A percentile compares a stretch with the other conserved stretches of the same genome.
phyloP scores from a whole-genome alignment of 2,888 invertebrate species.

The Ectobius pallidus region DNA sequence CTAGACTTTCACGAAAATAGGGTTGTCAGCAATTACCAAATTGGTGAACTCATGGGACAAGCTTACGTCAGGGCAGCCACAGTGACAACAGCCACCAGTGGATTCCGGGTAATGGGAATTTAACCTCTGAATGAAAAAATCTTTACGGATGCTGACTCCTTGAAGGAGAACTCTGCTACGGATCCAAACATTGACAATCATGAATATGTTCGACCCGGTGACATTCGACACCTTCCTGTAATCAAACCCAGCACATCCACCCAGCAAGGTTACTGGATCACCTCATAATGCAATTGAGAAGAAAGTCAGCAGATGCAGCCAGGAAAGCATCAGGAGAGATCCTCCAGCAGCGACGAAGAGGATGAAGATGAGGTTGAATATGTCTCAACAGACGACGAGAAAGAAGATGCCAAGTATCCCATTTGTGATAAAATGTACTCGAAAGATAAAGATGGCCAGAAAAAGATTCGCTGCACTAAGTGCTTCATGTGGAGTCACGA shows the following conservation, averaged over 20 bases:
- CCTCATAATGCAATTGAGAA: background rate
- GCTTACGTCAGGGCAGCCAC: background rate
- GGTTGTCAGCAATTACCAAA: background rate
- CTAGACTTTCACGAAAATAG: background rate
- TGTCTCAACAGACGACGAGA: constrained; percentile 1
- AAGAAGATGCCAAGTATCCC: background rate
- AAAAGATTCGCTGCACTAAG: background rate
- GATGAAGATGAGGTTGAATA: background rate
- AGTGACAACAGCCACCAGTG: background rate
- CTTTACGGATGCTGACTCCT: background rate
- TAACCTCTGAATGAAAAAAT: background rate
- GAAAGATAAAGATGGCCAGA: background rate
- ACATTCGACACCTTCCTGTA: background rate
- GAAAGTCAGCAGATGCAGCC: background rate
- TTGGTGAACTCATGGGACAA: background rate
- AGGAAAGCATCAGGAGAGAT: background rate
- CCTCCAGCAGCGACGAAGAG: background rate
- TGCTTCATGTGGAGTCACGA: background rate
- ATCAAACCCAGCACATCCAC: background rate
- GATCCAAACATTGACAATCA: background rate
- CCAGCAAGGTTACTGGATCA: background rate
- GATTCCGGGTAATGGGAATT: background rate
- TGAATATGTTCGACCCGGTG: background rate
- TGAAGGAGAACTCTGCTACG: background rate
- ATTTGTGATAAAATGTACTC: background rate